phyloP scores from a whole-genome alignment of 2,797 vertebrate genomes.

The Microctenopoma steveboyesi region DNA sequence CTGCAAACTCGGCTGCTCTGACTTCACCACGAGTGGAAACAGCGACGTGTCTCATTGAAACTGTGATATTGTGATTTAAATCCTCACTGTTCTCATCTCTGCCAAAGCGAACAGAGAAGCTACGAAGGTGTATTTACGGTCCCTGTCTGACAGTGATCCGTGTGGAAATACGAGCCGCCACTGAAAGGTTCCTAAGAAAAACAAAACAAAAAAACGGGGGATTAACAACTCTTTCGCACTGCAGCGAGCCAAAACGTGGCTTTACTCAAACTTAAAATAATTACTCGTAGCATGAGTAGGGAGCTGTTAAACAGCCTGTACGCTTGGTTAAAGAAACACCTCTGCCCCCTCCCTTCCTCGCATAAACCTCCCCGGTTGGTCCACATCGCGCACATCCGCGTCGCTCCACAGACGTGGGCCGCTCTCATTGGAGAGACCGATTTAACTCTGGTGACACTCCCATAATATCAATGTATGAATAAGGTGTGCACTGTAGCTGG shows the following conservation, averaged over 20 bases:
- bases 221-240: background rate
- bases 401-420: conserved; percentile 76
- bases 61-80: background rate
- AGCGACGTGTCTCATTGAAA: conserved; percentile 50
- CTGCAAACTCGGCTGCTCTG: conserved; percentile 28
- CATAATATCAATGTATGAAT: conserved; percentile 15
- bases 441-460: conserved; percentile 58
- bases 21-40: conserved; percentile 8
- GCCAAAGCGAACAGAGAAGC: background rate
- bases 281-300: background rate
- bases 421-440: conserved; percentile 77
- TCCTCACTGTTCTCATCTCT: conserved; percentile 11
- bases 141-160: conserved; percentile 74
- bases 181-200: conserved; percentile 65
- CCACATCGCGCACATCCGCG: conserved; percentile 59
- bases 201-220: background rate
- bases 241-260: rapidly evolving
- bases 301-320: conserved; percentile 4
- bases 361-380: conserved; percentile 63
- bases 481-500: background rate
- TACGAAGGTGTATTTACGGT: conserved; percentile 72
- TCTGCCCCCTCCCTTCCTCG: conserved; percentile 31
- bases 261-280: background rate
- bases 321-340: conserved; percentile 36
- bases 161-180: conserved; percentile 44